phyloP scores from a whole-genome alignment of 2,797 vertebrate genomes.

The Gambelia wislizenii region DNA sequence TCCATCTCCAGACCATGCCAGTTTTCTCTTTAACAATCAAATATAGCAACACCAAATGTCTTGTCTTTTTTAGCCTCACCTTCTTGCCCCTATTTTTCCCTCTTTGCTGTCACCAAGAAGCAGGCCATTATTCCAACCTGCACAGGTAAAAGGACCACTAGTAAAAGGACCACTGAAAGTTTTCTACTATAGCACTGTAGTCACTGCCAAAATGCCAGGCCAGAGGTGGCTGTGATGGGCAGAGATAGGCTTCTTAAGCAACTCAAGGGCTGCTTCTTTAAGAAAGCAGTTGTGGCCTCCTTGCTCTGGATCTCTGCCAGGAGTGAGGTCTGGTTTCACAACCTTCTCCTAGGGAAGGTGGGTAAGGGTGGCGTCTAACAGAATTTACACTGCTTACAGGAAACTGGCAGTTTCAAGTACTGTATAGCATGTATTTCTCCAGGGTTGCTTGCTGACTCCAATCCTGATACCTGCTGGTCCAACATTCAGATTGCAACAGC shows the following conservation, averaged over 20 bases:
- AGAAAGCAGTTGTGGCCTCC: background rate
- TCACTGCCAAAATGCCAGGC: background rate
- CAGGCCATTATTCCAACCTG: no score
- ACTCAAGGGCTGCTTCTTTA: background rate
- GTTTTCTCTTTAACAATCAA: no score
- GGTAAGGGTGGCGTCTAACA: background rate
- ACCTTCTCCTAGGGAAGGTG: background rate
- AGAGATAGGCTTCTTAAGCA: background rate
- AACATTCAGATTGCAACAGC: background rate
- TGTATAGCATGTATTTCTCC: background rate
- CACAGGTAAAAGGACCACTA: no score
- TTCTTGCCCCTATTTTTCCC: no score
- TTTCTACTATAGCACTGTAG: no score
- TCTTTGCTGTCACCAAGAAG: background rate
- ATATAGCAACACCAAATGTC: no score
- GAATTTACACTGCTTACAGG: background rate
- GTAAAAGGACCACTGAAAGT: background rate
- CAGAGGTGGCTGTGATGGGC: background rate
- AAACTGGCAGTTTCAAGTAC: background rate
- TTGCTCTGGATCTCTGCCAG: background rate
- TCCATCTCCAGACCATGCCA: no score
- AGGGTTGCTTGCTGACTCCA: background rate
- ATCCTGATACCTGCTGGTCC: background rate
- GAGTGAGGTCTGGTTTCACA: constrained; percentile 1
- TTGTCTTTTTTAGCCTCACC: no score